Conservation (phyloP, 2,888 invertebrate species). For the Taphrorychus bicolor region DNA sequence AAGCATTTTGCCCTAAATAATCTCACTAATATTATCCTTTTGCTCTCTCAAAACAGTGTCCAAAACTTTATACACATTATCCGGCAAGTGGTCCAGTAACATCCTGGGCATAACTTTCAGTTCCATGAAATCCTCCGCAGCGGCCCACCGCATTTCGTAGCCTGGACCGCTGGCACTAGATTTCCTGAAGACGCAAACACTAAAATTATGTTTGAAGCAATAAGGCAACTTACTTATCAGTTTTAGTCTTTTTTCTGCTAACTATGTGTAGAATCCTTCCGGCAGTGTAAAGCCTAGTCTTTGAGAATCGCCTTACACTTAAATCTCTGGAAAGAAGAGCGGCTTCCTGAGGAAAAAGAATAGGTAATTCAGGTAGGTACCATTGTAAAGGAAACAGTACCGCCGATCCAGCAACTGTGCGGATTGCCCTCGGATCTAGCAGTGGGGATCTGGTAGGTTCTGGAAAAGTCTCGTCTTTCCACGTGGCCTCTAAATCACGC, state of each 20-base stretch:
- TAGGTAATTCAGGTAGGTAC: constrained; percentile 6
- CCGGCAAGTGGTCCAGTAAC: constrained; percentile 86
- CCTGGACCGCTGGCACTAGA: constrained; percentile 69
- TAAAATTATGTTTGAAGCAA: background rate
- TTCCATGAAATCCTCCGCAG: constrained; percentile 81
- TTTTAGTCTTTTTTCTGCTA: constrained; percentile 62
- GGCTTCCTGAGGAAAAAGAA: constrained; percentile 63
- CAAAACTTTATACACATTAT: constrained; percentile 76
- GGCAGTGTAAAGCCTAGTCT: constrained; percentile 76
- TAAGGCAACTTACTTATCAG: background rate
- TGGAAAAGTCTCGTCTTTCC: constrained; percentile 67
- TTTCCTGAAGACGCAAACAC: constrained; percentile 60
- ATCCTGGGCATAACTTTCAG: constrained; percentile 85
- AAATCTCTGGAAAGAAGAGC: constrained; percentile 72
- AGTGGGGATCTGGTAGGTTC: constrained; percentile 62
- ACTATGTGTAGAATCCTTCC: constrained; percentile 83
- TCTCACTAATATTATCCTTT: constrained; percentile 55
- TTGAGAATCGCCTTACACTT: constrained; percentile 71
- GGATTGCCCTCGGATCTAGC: constrained; percentile 60
- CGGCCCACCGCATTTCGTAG: constrained; percentile 82
- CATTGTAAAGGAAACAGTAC: background rate
- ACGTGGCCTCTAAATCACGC: constrained; percentile 74
- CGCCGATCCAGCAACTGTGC: constrained; percentile 64
- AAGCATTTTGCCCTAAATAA: constrained; percentile 41
- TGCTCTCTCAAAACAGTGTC: constrained; percentile 68